phyloP scores from a whole-genome alignment of 2,888 invertebrate species.

The Junonia oenone region DNA sequence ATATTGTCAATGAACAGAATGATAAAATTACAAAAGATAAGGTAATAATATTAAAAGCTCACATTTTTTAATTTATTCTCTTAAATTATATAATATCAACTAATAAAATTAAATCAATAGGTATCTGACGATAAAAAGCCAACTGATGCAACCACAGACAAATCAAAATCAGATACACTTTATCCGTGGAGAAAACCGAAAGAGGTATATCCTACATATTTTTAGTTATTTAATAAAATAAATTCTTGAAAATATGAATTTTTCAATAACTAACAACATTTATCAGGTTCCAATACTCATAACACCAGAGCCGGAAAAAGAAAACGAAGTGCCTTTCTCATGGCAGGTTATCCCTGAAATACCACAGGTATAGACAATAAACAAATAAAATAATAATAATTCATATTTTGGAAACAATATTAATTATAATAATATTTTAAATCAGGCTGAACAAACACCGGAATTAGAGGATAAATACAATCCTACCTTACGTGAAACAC shows the following conservation, averaged over 20 bases:
- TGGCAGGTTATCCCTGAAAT: constrained; percentile 72
- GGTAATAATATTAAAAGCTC: not conserved
- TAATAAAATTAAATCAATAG: constrained; percentile 31
- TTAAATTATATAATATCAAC: not conserved
- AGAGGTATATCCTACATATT: constrained; percentile 38
- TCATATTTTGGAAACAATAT: constrained; percentile 9
- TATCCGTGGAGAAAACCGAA: constrained; percentile 45
- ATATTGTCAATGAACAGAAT: not conserved
- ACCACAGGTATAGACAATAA: constrained; percentile 56
- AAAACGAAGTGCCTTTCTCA: constrained; percentile 61
- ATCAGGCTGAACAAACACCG: constrained; percentile 69
- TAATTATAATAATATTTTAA: constrained; percentile 27
- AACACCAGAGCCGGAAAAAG: constrained; percentile 50
- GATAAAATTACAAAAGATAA: not conserved
- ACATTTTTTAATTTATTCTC: not conserved
- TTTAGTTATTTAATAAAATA: no score
- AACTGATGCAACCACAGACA: constrained; percentile 34
- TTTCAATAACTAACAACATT: constrained; percentile 4
- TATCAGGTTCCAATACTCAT: constrained; percentile 53
- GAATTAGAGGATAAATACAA: constrained; percentile 64
- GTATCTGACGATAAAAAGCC: constrained; percentile 40
- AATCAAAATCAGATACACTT: constrained; percentile 40
- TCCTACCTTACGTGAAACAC: constrained; percentile 62
- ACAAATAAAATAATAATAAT: not conserved
- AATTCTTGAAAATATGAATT: no score